Evolutionary conservation across 2,888 invertebrate genomes (phyloP), one percentile per base, ranked within the genome.

Genomic region (Carabus problematicus): DNA sequence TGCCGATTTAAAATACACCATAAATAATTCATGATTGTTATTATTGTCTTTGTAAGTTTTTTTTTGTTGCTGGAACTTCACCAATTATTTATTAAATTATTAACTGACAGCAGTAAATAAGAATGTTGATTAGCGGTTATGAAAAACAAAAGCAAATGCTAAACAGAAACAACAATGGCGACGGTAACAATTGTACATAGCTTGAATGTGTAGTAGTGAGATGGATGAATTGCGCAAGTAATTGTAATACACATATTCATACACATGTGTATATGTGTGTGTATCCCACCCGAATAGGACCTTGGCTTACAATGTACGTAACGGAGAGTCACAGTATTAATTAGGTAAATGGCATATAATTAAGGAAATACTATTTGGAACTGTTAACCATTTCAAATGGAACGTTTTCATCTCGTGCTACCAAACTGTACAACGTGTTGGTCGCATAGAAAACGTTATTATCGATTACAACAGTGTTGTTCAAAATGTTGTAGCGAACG

Each of bases 311-410:
- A 67, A 67, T 67, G 16, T 67, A 67, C 59, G 54, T 41, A 43
- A 64, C 56, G 55, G n/a, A n/a, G n/a, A 64, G 45, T 12, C 47
- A 43, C 41, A 29, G 41, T 67, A 60, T 67, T 67, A 67, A 67
- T 60, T 52, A 67, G 52, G 67, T 69, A 69, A 62, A 69, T 69
- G 62, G 69, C 55, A 68, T 62, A 62, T 69, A 69, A 69, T 69
- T 69, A 69, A 56, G 69, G 69, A 69, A 69, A 69, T 62, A 69
- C 45, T 56, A 69, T 69, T 62, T 69, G 61, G 69, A 62, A 69
- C 62, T 69, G 45, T 62, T 69, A 69, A 62, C 55, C 19, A 47
- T 14, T 56, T 8, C 39, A 29, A 29, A 29, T 18, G 49, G 18
- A 42, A 49, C 56, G 16, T 66, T 45, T 66, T 66, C 58, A 47